Evolutionary conservation across 2,888 invertebrate species (phyloP).

Genomic region (Agonopterix arenella): DNA sequence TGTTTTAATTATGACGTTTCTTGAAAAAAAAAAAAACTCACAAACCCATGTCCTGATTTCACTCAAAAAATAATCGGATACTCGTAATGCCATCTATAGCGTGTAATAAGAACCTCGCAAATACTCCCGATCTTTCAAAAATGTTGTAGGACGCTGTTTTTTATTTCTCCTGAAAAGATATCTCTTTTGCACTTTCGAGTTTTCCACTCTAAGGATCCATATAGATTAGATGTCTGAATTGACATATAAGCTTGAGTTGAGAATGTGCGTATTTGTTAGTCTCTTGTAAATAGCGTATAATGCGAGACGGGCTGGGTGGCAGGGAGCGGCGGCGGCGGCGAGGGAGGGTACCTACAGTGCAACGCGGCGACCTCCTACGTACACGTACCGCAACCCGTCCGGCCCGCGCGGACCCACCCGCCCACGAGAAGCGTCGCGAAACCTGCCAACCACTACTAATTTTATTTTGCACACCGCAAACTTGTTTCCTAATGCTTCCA

Average conservation of each 20-base stretch:
- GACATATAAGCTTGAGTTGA: not conserved
- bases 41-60: no score
- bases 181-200: no score
- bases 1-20: no score
- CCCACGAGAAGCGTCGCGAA: slow-evolving; percentile 54
- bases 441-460: slow-evolving; percentile 56
- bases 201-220: no score
- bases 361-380: slow-evolving; percentile 39
- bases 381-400: slow-evolving; percentile 19
- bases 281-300: not conserved
- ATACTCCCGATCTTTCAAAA: no score
- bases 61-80: no score
- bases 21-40: no score
- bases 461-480: slow-evolving; percentile 58
- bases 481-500: slow-evolving; percentile 49
- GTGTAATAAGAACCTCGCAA: no score
- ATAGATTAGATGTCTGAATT: not conserved
- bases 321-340: slow-evolving; percentile 5
- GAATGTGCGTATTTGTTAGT: not conserved
- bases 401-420: slow-evolving; percentile 29
- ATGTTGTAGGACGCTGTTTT: no score
- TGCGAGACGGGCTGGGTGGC: not conserved
- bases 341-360: slow-evolving; percentile 18
- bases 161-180: no score
- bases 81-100: no score